phyloP scores from a whole-genome alignment of 2,113 vertebrate species.

The Dicentrarchus labrax region DNA sequence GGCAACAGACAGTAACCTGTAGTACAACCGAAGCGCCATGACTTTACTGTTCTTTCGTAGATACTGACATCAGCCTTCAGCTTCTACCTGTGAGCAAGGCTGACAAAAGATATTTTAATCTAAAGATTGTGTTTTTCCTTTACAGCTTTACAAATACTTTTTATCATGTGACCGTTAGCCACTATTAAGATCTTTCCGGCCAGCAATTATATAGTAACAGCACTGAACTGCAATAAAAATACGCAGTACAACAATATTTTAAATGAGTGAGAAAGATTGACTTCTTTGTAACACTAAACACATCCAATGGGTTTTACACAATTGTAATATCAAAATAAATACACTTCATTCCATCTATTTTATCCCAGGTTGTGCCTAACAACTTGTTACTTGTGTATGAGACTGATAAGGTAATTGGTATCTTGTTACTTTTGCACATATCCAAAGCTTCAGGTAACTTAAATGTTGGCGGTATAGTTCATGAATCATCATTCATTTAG shows the following conservation, averaged over 20 bases:
- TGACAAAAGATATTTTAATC: slow-evolving; percentile 28
- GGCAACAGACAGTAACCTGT: slow-evolving; percentile 13
- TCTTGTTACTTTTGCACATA: slow-evolving; percentile 48
- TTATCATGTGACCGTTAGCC: slow-evolving; percentile 11
- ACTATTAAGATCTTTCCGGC: slow-evolving; percentile 7
- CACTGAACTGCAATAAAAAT: slow-evolving; percentile 12
- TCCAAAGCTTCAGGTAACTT: slow-evolving; percentile 25
- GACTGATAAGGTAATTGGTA: background rate
- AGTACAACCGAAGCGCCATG: slow-evolving; percentile 8
- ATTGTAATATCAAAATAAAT: slow-evolving; percentile 6
- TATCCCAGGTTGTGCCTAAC: background rate
- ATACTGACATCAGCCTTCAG: slow-evolving; percentile 32
- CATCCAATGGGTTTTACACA: background rate
- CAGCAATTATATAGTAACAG: slow-evolving; percentile 10
- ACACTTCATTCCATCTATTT: slow-evolving; percentile 5
- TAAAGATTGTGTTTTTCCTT: slow-evolving; percentile 31
- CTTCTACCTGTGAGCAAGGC: slow-evolving; percentile 10
- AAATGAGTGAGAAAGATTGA: slow-evolving; percentile 13
- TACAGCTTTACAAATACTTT: slow-evolving; percentile 21
- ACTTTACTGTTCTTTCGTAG: slow-evolving; percentile 22
- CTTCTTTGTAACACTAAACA: background rate
- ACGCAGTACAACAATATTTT: background rate
- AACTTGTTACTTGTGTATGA: background rate
- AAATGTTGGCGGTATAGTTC: background rate
- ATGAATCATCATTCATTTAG: background rate